phyloP scores from a whole-genome alignment of 2,888 invertebrate genomes.

The Hypomecis atomaria region DNA sequence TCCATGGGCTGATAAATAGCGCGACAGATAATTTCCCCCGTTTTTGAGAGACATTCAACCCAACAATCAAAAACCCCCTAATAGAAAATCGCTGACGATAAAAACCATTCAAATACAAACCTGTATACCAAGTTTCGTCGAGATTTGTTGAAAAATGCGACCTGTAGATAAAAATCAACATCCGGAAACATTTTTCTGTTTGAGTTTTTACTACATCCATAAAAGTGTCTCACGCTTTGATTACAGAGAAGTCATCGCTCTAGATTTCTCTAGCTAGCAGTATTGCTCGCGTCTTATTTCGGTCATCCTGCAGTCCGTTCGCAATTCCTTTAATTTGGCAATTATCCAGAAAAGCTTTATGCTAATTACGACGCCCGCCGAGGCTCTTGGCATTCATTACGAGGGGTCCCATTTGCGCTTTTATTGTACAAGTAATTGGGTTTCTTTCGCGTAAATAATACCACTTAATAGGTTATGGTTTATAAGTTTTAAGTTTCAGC shows the following conservation, averaged over 20 bases:
- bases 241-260: no score
- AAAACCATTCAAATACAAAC: no score
- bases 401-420: slow-evolving; percentile 38
- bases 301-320: slow-evolving; percentile 26
- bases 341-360: slow-evolving; percentile 62
- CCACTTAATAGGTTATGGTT: slow-evolving; percentile 17
- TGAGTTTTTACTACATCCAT: background rate
- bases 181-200: no score
- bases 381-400: slow-evolving; percentile 39
- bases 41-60: no score
- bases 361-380: slow-evolving; percentile 56
- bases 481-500: background rate
- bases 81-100: no score
- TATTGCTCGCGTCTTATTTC: slow-evolving; percentile 26
- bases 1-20: no score
- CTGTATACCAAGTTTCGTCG: no score
- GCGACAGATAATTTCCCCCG: no score
- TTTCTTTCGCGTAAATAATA: slow-evolving; percentile 33
- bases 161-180: no score
- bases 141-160: no score
- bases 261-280: background rate
- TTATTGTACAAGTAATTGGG: slow-evolving; percentile 46
- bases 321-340: slow-evolving; percentile 57
- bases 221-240: background rate
- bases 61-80: no score